Evolutionary conservation across 2,888 invertebrate genomes (phyloP).

Genomic region (Liodrosophila aerea): DNA sequence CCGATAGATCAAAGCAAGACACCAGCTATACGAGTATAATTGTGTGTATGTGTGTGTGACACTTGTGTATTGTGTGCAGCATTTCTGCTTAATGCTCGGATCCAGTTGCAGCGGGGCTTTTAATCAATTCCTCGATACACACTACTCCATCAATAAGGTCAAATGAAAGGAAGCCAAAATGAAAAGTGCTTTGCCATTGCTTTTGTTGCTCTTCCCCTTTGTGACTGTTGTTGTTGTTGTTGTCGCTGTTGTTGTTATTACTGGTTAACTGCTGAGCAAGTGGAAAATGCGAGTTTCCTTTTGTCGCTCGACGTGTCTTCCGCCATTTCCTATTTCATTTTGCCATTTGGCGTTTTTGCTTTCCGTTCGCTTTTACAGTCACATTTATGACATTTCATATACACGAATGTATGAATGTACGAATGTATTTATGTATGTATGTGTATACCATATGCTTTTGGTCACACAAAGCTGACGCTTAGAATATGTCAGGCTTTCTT

Average conservation of each 20-base stretch:
- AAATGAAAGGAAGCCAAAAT: conserved; percentile 38
- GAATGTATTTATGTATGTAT: no score
- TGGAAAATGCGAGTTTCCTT: conserved; percentile 67
- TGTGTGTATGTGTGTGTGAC: conserved; percentile 9
- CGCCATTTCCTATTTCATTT: conserved; percentile 45
- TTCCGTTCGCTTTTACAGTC: conserved; percentile 26
- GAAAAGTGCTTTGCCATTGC: conserved; percentile 42
- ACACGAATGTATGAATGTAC: no score
- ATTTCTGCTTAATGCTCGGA: conserved; percentile 41
- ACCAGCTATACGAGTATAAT: conserved; percentile 3
- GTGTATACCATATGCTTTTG: conserved; percentile 24
- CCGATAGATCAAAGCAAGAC: conserved; percentile 39
- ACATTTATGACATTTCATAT: conserved; percentile 31
- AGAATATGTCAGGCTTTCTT: conserved; percentile 54
- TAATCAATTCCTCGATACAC: conserved; percentile 67
- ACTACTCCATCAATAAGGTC: conserved; percentile 53
- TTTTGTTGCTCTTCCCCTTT: conserved; percentile 9
- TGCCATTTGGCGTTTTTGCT: conserved; percentile 42
- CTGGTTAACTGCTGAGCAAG: conserved; percentile 51
- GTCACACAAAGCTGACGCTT: conserved; percentile 21
- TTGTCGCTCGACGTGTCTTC: conserved; percentile 42
- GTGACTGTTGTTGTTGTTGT: conserved; percentile 15
- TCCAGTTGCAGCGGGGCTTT: conserved; percentile 42
- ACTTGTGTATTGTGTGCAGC: conserved; percentile 30
- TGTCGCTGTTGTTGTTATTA: conserved; percentile 26